Conservation (phyloP, 2,888 invertebrate genomes). For the Microctonus aethiopoides region DNA sequence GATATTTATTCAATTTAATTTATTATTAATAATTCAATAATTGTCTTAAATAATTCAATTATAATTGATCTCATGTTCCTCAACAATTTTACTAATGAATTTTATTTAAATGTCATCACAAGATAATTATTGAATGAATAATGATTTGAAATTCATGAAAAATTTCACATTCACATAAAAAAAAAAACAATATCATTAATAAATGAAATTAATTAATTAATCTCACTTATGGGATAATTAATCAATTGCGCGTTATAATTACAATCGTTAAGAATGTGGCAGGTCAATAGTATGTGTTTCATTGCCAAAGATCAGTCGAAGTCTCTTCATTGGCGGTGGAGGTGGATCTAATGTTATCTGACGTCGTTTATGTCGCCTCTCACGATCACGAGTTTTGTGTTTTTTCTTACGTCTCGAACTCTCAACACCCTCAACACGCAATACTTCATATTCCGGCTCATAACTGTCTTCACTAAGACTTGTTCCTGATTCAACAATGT, state of each 20-base stretch:
- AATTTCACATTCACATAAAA: background rate
- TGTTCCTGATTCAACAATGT: constrained; percentile 84
- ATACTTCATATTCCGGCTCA: constrained; percentile 85
- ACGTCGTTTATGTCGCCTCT: constrained; percentile 72
- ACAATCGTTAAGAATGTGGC: constrained; percentile 74
- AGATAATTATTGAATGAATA: background rate
- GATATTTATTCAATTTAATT: background rate
- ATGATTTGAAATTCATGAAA: background rate
- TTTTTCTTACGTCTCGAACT: constrained; percentile 68
- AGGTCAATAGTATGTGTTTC: constrained; percentile 90
- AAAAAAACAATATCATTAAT: background rate
- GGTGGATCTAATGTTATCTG: constrained; percentile 68
- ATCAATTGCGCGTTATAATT: constrained; percentile 36
- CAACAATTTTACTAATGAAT: background rate
- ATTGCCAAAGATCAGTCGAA: constrained; percentile 88
- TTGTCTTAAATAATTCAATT: background rate
- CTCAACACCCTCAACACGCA: constrained; percentile 83
- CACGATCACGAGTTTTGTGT: constrained; percentile 72
- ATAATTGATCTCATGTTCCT: background rate
- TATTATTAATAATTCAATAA: too few species aligned
- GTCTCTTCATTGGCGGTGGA: constrained; percentile 83
- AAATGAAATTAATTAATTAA: background rate
- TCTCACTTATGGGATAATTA: constrained; percentile 7
- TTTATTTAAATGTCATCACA: too few species aligned
- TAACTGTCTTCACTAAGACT: constrained; percentile 75